phyloP scores from a whole-genome alignment of 2,888 invertebrate species.

The Dryobota labecula region DNA sequence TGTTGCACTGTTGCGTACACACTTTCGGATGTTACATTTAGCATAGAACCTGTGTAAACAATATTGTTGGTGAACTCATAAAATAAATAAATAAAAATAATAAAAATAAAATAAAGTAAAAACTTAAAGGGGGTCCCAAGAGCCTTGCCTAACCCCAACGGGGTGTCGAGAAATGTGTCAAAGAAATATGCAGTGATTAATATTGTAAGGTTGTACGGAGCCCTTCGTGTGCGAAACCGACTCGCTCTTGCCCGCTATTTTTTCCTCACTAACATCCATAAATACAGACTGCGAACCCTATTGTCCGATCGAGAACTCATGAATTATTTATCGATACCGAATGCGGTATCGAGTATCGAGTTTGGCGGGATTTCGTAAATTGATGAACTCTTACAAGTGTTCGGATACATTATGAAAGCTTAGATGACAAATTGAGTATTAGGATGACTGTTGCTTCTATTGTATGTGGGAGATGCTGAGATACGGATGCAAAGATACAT shows the following conservation, averaged over 20 bases:
- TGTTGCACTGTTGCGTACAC: too few species aligned
- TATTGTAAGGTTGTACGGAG: too few species aligned
- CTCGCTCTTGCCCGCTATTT: slow-evolving; percentile 18
- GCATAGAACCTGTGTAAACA: too few species aligned
- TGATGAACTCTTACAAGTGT: slow-evolving; percentile 81
- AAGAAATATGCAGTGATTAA: too few species aligned
- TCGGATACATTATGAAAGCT: slow-evolving; percentile 70
- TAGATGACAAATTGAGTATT: slow-evolving; percentile 50
- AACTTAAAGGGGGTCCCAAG: too few species aligned
- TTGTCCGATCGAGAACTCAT: slow-evolving; percentile 83
- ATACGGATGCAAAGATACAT: slow-evolving; percentile 49
- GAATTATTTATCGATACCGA: slow-evolving; percentile 84
- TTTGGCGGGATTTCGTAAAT: slow-evolving; percentile 86
- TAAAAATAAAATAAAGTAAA: too few species aligned
- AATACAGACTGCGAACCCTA: slow-evolving; percentile 81
- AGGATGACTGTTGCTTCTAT: slow-evolving; percentile 53
- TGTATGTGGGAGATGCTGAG: slow-evolving; percentile 43
- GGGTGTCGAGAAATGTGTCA: too few species aligned
- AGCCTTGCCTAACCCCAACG: too few species aligned
- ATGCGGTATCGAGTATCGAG: slow-evolving; percentile 84
- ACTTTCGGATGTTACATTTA: too few species aligned
- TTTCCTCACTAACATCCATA: slow-evolving; percentile 75
- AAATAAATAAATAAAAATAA: background rate
- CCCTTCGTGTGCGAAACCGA: too few species aligned
- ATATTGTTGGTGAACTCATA: too few species aligned